Evolutionary conservation across 2,888 invertebrate genomes (phyloP), one percentile per base, ranked within the genome.

Genomic region (Carpatolechia fugitivella): DNA sequence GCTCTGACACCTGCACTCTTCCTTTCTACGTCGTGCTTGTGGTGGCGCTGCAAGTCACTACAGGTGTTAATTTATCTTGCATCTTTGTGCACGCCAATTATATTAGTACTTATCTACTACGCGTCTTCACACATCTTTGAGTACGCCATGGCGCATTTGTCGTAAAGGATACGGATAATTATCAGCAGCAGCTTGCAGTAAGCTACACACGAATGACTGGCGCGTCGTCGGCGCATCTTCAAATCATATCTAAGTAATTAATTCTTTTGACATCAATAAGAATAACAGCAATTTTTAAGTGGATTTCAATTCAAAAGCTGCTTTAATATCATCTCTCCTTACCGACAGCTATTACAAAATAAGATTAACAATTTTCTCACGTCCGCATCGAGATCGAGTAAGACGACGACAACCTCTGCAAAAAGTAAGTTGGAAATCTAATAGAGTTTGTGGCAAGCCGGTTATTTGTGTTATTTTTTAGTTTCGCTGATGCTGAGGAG

Each of bases 371-470:
- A 83, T 84, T 84, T 84, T 82, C 83, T 85, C 85, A 85, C 84
- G 85, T 87, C 80, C 79, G 78, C 82, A 82, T 84, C 78, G 81
- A 82, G 82, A 81, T 82, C 78, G 80, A 82, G 84, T 85, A 83
- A 82, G 83, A 75, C 77, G 83, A 82, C 80, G 80, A 85, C 83
- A 82, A 80, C 78, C 79, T 81, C 76, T 76, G 80, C 86, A 87
- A 88, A 88, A 87, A 89, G 80, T 83, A 79, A 85, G 75, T 82
- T 82, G 80, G 80, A 82, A 88, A 86, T 85, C 83, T 88, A 87
- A 88, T 88, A 85, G 87, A 84, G 82, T 85, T 87, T 87, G 87
- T 82, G 85, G 85, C 85, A 72, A 84, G 82, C 77, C 75, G 78
- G 80, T 82, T 82, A 82, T 84, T 86, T 87, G 78, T 85, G 73